Percentiles rank a stretch among this genome's conserved stretches.
Conservation (phyloP, 2,888 invertebrate genomes). For the Limenitis camilla region DNA sequence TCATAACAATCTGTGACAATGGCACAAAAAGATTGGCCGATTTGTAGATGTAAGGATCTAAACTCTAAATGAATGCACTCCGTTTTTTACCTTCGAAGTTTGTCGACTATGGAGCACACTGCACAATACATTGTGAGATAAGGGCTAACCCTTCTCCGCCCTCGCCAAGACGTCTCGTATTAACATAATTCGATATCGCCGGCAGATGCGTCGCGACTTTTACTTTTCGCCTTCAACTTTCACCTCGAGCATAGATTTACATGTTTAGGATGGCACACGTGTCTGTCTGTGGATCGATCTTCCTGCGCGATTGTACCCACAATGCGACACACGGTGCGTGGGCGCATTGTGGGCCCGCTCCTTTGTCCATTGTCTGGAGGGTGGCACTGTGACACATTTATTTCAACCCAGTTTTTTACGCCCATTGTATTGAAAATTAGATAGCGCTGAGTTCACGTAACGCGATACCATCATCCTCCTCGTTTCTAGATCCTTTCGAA, state of each 20-base stretch:
- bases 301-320: conserved; percentile 51
- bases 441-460: conserved; percentile 68
- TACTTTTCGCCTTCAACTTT: conserved; percentile 71
- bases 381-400: conserved; percentile 74
- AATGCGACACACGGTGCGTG: conserved; percentile 49
- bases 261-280: conserved; percentile 47
- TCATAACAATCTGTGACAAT: conserved; percentile 38
- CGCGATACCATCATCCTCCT: conserved; percentile 67
- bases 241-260: conserved; percentile 67
- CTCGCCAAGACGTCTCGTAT: conserved; percentile 43
- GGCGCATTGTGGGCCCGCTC: conserved; percentile 56
- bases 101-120: conserved; percentile 42
- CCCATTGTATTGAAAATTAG: conserved; percentile 73
- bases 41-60: conserved; percentile 49
- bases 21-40: conserved; percentile 56
- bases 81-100: conserved; percentile 53
- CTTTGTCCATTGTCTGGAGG: conserved; percentile 71
- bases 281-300: conserved; percentile 47
- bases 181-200: conserved; percentile 56
- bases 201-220: conserved; percentile 63
- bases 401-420: conserved; percentile 68
- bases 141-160: conserved; percentile 49
- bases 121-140: conserved; percentile 46
- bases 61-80: conserved; percentile 44
- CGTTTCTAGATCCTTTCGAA: conserved; percentile 31